A percentile compares a stretch with the other conserved stretches of the same genome.
phyloP scores from a whole-genome alignment of 2,113 vertebrate genomes.

The Solea solea region DNA sequence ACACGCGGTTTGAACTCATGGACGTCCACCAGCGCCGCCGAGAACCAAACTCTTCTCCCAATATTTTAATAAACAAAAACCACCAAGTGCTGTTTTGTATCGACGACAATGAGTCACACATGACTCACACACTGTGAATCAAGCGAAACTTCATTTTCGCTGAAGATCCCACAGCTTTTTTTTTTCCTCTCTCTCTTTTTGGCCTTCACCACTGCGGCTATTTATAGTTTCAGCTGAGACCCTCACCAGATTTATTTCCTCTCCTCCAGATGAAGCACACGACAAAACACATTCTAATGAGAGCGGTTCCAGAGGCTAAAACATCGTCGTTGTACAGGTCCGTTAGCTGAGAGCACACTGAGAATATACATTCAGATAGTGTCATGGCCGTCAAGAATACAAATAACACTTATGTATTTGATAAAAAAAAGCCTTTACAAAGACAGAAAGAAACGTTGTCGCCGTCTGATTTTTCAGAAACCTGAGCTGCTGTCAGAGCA shows the following conservation, averaged over 20 bases:
- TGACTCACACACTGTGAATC: slow-evolving; percentile 24
- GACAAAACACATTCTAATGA: slow-evolving; percentile 28
- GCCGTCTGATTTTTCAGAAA: slow-evolving; percentile 34
- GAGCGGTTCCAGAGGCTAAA: slow-evolving; percentile 12
- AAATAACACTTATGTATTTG: slow-evolving; percentile 11
- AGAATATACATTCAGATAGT: slow-evolving; percentile 66
- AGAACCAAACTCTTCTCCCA: slow-evolving; percentile 23
- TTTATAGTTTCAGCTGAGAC: slow-evolving; percentile 5
- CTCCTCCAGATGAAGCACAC: slow-evolving; percentile 16
- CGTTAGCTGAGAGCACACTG: slow-evolving; percentile 37
- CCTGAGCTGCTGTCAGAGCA: slow-evolving; percentile 59
- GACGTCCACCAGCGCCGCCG: slow-evolving; percentile 8
- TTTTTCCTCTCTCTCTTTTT: slow-evolving; percentile 7
- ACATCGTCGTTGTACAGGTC: slow-evolving; percentile 29
- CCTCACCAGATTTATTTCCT: background rate
- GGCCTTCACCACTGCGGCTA: slow-evolving; percentile 3
- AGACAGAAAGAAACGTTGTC: slow-evolving; percentile 14
- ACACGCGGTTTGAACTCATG: slow-evolving; percentile 28
- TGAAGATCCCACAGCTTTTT: background rate
- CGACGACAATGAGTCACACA: slow-evolving; percentile 28
- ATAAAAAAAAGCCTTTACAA: slow-evolving; percentile 15
- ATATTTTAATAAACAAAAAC: slow-evolving; percentile 25
- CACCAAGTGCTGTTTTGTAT: slow-evolving; percentile 29
- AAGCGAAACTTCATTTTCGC: slow-evolving; percentile 3
- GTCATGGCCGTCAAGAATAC: slow-evolving; percentile 31